Base-by-base conservation (phyloP, 2,113 vertebrate genomes). In the Bos javanicus region DNA sequence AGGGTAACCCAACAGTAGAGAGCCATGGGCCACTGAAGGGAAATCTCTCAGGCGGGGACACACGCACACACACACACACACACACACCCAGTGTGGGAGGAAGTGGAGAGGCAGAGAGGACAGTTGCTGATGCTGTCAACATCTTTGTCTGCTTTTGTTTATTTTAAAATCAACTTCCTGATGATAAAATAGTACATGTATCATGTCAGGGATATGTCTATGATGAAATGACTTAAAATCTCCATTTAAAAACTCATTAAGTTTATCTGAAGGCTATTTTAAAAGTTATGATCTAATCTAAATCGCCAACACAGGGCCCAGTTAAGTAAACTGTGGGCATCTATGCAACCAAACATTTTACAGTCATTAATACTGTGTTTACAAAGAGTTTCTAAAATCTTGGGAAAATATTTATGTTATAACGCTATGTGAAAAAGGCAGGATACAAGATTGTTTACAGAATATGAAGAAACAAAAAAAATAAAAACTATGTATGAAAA, bases 371-470 rank as follows among this genome's bases (percentile, higher is more conserved):
- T 50, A 57, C 94, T 56, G 86, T 89, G 62, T 95, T 97, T 97
- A 93, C 83, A n/a, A 92, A 88, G 85, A 86, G 25, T 94, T 97
- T 74, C 91, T 97, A 78, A 94, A 91, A 83, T 78, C 21, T 87
- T 95, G 76, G 50, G 80, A 94, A 94, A 94, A 93, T 97, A 80
- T 94, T 97, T 97, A 78, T 84, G 59, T 33, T 93, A n/a, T 87
- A 94, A 91, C 94, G 56, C 46, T 87, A 8, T 93, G 50, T 95
- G 56, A 92, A 94, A 96, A 96, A 96, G 56, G 26, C 62, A 96
- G 67, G 78, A 91, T 87, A 64, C 48, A 56, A 90, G 52, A 67
- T 67, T 91, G 86, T 57, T 93, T 92, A 94, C 36, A 92, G 62
- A 97, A 3, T 7, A 50, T 0, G 7, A 64, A 93, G 62, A 86